Percentiles rank a stretch among this genome's conserved stretches.
Conservation (phyloP, 2,888 invertebrate genomes). For the Sclerodermus sp. region DNA sequence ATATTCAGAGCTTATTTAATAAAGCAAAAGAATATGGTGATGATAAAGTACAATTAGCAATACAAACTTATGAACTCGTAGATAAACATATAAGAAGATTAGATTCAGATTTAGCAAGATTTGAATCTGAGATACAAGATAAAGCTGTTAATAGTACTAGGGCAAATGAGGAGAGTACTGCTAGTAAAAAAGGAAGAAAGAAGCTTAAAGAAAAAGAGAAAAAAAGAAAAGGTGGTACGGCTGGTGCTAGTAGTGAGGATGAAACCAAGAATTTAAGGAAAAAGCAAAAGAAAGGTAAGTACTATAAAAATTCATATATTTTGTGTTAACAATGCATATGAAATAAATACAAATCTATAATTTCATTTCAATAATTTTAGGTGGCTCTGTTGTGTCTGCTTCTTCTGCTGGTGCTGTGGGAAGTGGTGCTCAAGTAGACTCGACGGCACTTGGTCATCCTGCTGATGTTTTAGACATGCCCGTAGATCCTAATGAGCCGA, state of each 20-base stretch:
- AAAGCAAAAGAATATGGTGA: slow-evolving; percentile 96
- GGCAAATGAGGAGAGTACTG: slow-evolving; percentile 66
- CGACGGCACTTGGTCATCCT: slow-evolving; percentile 68
- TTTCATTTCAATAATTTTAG: slow-evolving; percentile 19
- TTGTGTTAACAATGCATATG: background rate
- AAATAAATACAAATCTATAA: background rate
- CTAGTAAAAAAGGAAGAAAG: slow-evolving; percentile 73
- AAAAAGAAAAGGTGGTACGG: slow-evolving; percentile 60
- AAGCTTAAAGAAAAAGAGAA: slow-evolving; percentile 71
- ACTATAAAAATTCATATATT: background rate
- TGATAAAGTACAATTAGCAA: slow-evolving; percentile 95
- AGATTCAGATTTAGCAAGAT: slow-evolving; percentile 94
- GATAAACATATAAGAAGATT: slow-evolving; percentile 96
- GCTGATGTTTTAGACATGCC: slow-evolving; percentile 91
- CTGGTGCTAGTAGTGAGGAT: slow-evolving; percentile 52
- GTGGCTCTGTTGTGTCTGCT: slow-evolving; percentile 45
- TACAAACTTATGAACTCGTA: slow-evolving; percentile 97
- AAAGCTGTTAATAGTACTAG: slow-evolving; percentile 80
- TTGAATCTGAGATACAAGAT: slow-evolving; percentile 96
- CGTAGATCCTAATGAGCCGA: slow-evolving; percentile 97
- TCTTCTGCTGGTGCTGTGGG: slow-evolving; percentile 50
- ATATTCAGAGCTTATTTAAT: slow-evolving; percentile 85
- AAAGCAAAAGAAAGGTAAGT: slow-evolving; percentile 63
- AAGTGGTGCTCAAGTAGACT: slow-evolving; percentile 50
- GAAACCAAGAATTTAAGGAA: slow-evolving; percentile 59